Evolutionary conservation across 2,797 vertebrate species (phyloP), one percentile per base, ranked within the genome.

Genomic region (Meda fulgida): DNA sequence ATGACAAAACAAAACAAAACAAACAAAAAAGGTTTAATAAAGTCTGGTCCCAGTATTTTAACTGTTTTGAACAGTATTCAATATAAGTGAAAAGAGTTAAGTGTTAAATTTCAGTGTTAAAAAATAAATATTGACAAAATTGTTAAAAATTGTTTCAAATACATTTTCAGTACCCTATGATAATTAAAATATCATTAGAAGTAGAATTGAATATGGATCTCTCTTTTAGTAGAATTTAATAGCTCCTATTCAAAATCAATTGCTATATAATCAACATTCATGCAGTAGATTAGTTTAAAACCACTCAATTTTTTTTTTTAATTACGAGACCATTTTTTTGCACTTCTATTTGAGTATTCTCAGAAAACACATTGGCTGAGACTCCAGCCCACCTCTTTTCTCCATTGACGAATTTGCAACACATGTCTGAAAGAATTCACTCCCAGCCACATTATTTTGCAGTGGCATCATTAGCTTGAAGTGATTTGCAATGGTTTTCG

Each of bases 341-440:
- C 5, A 31, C 58, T 43, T 4, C 9, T 55, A 40, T n/a, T 51
- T 69, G 23, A 72, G 29, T 21, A 40, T 18, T 46, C 40, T 65
- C 71, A 29, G 21, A 65, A 83, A 83, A 34, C 29, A 23, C 9
- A 55, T 23, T 58, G 11, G 19, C 21, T 71, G 29, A 66, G 36
- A 73, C 10, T 21, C 29, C 40, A 63, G 80, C 21, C 53, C 19
- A 73, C 40, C 14, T 19, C 1, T 46, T 36, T 46, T 48, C 18
- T 60, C 16, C 26, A 73, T 66, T 51, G 19, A 55, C 51, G 71
- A 75, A 75, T 80, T 80, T 38, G 23, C 34, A 75, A 86, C 81
- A 81, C 51, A 66, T 73, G 81, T 63, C 60, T 43, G 73, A 36
- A 31, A 80, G 23, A 21, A 34, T 80, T 79, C 21, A 58, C 55